Percentiles rank a stretch among this genome's conserved stretches.
phyloP scores from a whole-genome alignment of 1,140 invertebrate species.

The Danaus plexippus region DNA sequence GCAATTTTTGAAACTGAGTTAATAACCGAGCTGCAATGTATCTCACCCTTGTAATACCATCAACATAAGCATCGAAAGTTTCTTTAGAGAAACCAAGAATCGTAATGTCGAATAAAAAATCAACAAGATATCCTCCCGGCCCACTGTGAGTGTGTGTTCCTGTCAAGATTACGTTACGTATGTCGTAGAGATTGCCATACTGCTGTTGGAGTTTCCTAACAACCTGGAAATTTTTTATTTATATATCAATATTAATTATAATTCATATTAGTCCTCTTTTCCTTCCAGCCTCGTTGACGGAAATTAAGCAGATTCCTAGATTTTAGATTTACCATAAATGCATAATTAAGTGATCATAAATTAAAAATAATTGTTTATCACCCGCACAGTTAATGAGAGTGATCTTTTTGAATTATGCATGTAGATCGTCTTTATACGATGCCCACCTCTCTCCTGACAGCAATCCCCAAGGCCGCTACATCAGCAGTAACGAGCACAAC shows the following conservation, averaged over 20 bases:
- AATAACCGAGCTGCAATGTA: no score
- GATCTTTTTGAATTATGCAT: no score
- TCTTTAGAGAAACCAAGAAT: conserved; percentile 87
- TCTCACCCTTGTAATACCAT: conserved; percentile 83
- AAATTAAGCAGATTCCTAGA: no score
- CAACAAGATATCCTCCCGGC: conserved; percentile 89
- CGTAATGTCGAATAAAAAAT: conserved; percentile 88
- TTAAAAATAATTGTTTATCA: no score
- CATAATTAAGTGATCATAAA: no score
- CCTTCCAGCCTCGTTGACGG: no score
- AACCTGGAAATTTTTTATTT: conserved; percentile 72
- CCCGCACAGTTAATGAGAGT: no score
- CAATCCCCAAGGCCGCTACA: conserved; percentile 85
- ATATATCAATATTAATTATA: not conserved
- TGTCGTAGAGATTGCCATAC: conserved; percentile 81
- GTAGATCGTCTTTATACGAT: no score
- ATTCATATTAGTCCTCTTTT: no score
- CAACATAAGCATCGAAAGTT: conserved; percentile 82
- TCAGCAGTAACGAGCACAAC: conserved; percentile 89
- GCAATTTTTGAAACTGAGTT: no score
- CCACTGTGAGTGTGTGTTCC: conserved; percentile 91
- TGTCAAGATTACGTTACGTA: conserved; percentile 87
- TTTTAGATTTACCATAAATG: no score
- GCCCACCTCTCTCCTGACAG: conserved; percentile 79
- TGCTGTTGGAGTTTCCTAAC: conserved; percentile 75